A percentile compares a stretch with the other conserved stretches of the same genome.
phyloP scores from a whole-genome alignment of 2,888 invertebrate genomes.

The Chymomyza procnemis region DNA sequence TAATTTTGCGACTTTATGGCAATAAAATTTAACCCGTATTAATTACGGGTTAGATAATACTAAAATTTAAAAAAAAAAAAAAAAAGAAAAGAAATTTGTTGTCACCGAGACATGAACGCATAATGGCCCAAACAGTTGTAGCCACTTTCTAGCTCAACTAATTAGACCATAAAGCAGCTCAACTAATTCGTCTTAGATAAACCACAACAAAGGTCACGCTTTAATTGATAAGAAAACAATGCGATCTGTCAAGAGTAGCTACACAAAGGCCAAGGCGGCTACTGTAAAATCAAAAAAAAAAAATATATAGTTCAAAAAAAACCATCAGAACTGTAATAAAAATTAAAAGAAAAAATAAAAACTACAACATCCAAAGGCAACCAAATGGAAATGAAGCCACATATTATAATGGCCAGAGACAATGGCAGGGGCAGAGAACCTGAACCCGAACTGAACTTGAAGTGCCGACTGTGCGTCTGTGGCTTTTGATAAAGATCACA shows the following conservation, averaged over 20 bases:
- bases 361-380: conserved; percentile 21
- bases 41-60: conserved; percentile 38
- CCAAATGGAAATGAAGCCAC: conserved; percentile 50
- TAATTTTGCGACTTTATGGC: conserved; percentile 36
- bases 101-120: conserved; percentile 41
- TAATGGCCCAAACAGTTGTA: conserved; percentile 31
- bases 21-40: not conserved
- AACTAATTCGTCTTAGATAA: conserved; percentile 65
- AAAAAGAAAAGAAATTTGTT: conserved; percentile 35
- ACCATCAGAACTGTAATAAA: not conserved
- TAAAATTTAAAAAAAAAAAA: not conserved
- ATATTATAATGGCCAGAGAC: conserved; percentile 24
- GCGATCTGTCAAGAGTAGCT: conserved; percentile 11
- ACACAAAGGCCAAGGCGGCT: conserved; percentile 33
- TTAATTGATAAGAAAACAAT: conserved; percentile 64
- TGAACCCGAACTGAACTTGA: conserved; percentile 45
- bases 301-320: too few relatives aligned
- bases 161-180: conserved; percentile 69
- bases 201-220: conserved; percentile 72
- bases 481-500: conserved; percentile 65
- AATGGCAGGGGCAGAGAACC: conserved; percentile 37
- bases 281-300: conserved; percentile 34
- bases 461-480: conserved; percentile 55
- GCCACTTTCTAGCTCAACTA: conserved; percentile 40
- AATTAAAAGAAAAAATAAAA: not conserved